Evolutionary conservation across 2,888 invertebrate genomes (phyloP).

Genomic region (Rhimphoctona megacephalus): DNA sequence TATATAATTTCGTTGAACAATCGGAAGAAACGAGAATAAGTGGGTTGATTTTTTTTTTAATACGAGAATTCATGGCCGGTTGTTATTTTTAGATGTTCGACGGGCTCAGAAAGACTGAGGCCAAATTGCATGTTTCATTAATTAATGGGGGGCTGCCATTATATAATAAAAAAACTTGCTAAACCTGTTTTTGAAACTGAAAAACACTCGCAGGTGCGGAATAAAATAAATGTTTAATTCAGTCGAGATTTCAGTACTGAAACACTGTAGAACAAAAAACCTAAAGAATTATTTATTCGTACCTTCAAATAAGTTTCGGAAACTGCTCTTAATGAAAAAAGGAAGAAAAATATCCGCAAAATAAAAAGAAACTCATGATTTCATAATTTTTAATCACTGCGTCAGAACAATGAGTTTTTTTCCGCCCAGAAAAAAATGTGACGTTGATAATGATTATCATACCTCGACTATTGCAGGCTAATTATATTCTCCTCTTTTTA

Average conservation of each 20-base stretch:
- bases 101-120: neutral
- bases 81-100: neutral
- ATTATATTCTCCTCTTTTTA: neutral
- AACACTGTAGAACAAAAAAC: neutral
- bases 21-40: neutral
- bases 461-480: neutral
- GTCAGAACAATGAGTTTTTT: neutral
- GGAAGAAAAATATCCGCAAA: neutral
- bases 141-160: conserved; percentile 8
- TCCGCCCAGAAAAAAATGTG: neutral
- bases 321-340: neutral
- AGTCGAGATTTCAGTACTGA: neutral
- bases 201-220: neutral
- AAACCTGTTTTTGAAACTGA: conserved; percentile 3
- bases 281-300: neutral
- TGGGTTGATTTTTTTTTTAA: neutral
- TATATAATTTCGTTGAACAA: neutral
- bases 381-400: neutral
- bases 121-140: conserved; percentile 9
- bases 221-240: neutral
- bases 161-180: neutral
- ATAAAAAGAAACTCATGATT: neutral
- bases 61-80: neutral
- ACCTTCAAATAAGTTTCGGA: neutral
- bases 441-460: neutral